These are phyloP conservation scores for Diplodus sargus DNA, from an alignment of 2,797 vertebrate genomes.

Conservation along the genomic window DNA sequence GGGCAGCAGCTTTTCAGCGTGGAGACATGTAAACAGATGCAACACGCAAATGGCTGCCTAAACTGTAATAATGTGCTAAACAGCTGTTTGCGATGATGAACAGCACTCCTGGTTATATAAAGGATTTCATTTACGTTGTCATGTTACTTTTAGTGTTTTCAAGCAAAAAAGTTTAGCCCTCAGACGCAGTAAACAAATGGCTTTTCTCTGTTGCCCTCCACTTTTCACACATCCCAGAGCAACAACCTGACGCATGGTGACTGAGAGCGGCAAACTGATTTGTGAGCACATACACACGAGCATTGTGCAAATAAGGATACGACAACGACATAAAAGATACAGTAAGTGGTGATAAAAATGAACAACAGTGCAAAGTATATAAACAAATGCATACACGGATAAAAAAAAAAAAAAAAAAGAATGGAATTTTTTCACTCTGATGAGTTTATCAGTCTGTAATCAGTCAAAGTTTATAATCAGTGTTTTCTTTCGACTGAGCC, in stretches of 20 bases:
- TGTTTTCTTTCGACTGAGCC: conserved; percentile 71
- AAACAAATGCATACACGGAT: conserved; percentile 74
- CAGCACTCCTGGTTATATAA: conserved; percentile 53
- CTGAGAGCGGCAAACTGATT: conserved; percentile 68
- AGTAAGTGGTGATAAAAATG: conserved; percentile 82
- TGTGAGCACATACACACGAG: conserved; percentile 76
- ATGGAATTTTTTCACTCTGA: conserved; percentile 72
- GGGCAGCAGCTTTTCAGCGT: conserved; percentile 67
- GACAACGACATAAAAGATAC: conserved; percentile 66
- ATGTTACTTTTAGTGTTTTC: conserved; percentile 88
- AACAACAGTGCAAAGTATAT: conserved; percentile 84
- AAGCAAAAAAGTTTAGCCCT: conserved; percentile 85
- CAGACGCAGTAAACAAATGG: conserved; percentile 81
- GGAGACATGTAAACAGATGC: conserved; percentile 78
- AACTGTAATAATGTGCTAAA: conserved; percentile 69
- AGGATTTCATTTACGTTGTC: conserved; percentile 63
- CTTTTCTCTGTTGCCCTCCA: conserved; percentile 76
- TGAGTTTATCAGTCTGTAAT: conserved; percentile 62
- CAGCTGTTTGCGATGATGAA: conserved; percentile 63
- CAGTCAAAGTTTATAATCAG: conserved; percentile 70
- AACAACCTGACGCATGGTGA: conserved; percentile 73
- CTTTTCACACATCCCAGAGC: conserved; percentile 64
- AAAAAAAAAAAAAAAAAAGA: conserved; percentile 64
- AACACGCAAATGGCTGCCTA: conserved; percentile 64
- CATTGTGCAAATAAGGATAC: conserved; percentile 83